Evolutionary conservation across 2,113 vertebrate genomes (phyloP).

Genomic region (Camelus dromedarius): DNA sequence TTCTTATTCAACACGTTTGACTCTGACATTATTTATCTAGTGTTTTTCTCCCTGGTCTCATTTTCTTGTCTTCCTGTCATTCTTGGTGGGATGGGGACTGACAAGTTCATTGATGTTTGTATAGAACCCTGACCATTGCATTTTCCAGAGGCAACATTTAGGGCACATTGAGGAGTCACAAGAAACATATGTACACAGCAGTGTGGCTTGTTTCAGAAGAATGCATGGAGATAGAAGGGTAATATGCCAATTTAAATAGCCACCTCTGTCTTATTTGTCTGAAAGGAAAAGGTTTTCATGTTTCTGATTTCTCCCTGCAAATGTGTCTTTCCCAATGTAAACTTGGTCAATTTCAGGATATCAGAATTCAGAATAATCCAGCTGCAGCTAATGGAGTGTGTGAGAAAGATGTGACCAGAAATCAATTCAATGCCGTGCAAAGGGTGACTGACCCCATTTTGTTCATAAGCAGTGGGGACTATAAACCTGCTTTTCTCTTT

Average conservation of each 20-base stretch:
- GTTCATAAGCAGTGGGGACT: not conserved
- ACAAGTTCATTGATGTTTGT: conserved; percentile 40
- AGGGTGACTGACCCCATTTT: conserved; percentile 31
- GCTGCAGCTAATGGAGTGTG: conserved; percentile 33
- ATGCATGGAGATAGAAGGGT: not conserved
- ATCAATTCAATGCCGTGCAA: not conserved
- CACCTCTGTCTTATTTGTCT: conserved; percentile 10
- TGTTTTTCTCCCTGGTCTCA: conserved; percentile 31
- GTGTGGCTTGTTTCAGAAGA: not conserved
- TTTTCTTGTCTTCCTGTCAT: conserved; percentile 56
- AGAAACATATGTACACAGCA: not conserved
- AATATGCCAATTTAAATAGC: not conserved
- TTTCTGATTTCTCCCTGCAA: conserved; percentile 1
- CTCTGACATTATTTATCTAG: conserved; percentile 58
- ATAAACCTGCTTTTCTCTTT: conserved; percentile 48
- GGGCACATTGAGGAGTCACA: not conserved
- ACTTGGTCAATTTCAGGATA: conserved; percentile 44
- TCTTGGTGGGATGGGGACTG: conserved; percentile 9
- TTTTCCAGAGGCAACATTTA: not conserved
- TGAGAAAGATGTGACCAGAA: conserved; percentile 14
- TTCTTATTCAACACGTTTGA: not conserved
- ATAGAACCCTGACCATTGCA: not conserved
- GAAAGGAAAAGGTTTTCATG: not conserved
- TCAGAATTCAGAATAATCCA: not conserved
- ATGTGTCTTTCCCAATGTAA: not conserved